Conservation (phyloP, 1,140 invertebrate species). For the Apis laboriosa region DNA sequence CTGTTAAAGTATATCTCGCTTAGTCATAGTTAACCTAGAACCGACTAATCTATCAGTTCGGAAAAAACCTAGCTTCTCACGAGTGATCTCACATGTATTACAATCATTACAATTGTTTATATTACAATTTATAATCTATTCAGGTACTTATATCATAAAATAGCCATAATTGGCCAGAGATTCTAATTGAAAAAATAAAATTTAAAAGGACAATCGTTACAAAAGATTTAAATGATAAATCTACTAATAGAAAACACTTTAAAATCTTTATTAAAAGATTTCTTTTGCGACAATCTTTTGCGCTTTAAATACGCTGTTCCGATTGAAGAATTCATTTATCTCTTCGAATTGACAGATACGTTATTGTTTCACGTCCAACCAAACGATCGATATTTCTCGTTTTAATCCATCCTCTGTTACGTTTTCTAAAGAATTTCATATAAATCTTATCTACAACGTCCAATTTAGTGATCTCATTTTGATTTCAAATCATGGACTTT, state of each 20-base stretch:
- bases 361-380: neutral
- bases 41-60: conserved; percentile 7
- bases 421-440: neutral
- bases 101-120: neutral
- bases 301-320: neutral
- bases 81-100: neutral
- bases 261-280: neutral
- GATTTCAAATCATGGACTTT: conserved; percentile 23
- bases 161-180: too few relatives aligned
- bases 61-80: conserved; percentile 8
- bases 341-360: neutral
- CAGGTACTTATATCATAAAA: neutral
- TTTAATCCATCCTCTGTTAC: neutral
- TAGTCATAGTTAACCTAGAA: conserved; percentile 17
- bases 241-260: neutral
- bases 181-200: too few relatives aligned
- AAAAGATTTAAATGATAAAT: neutral
- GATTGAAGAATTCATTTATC: neutral
- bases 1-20: neutral
- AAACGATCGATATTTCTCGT: neutral
- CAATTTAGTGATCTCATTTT: conserved; percentile 5
- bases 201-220: neutral
- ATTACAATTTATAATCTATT: too few relatives aligned
- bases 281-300: neutral
- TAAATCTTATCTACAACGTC: neutral